Percentiles rank a stretch among this genome's conserved stretches.
Conservation (phyloP, 2,888 invertebrate species). For the Pseudoips prasinana region DNA sequence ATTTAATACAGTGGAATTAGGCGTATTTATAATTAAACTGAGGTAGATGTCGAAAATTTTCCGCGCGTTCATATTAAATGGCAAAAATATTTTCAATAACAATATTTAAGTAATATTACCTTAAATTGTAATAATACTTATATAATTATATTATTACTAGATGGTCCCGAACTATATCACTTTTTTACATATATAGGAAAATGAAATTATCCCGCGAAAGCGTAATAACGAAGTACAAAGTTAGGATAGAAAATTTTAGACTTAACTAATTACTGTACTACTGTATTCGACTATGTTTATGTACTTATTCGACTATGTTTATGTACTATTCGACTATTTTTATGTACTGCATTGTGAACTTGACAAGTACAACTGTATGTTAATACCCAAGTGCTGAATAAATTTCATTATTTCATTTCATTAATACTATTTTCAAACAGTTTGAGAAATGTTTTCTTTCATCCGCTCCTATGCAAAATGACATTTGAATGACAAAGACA, state of each 20-base stretch:
- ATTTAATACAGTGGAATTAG: background rate
- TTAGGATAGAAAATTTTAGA: background rate
- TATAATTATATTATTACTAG: background rate
- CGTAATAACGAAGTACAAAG: background rate
- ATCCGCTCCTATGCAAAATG: too few species aligned
- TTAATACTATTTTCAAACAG: too few species aligned
- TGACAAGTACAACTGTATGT: too few species aligned
- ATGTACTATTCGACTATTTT: too few species aligned
- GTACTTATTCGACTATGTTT: too few species aligned
- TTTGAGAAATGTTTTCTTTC: too few species aligned
- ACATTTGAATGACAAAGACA: too few species aligned
- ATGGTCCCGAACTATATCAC: background rate
- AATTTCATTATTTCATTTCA: too few species aligned
- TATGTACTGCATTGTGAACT: too few species aligned
- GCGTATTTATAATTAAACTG: background rate
- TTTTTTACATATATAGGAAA: background rate
- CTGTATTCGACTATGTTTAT: too few species aligned
- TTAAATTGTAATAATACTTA: background rate
- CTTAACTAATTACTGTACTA: too few species aligned
- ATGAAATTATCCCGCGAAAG: background rate
- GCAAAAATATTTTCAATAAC: background rate
- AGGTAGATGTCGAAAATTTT: background rate
- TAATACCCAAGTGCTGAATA: too few species aligned
- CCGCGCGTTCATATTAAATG: background rate
- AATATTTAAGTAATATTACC: background rate